phyloP scores from a whole-genome alignment of 2,113 vertebrate genomes.

The Edolisoma coerulescens region DNA sequence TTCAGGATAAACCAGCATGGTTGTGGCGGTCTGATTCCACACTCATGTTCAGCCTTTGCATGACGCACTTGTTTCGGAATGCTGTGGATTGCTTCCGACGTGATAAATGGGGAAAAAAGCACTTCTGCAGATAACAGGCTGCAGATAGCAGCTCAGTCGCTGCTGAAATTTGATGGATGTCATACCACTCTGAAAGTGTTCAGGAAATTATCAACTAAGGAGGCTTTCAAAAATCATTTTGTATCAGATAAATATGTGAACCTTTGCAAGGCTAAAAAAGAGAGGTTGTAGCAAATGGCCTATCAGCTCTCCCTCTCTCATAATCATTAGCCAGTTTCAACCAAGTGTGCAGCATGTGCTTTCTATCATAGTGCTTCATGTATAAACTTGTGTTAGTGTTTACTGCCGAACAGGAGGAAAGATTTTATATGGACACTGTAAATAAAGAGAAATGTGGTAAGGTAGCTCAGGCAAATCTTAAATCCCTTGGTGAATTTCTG shows the following conservation, averaged over 20 bases:
- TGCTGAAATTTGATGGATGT: neutral
- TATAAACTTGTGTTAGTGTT: neutral
- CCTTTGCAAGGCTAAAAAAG: neutral
- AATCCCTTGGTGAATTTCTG: neutral
- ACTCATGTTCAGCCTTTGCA: rapidly evolving
- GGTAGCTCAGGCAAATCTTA: neutral
- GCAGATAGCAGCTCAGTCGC: neutral
- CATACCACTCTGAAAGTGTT: neutral
- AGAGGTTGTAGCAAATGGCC: neutral
- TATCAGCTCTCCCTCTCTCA: neutral
- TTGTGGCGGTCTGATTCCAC: neutral
- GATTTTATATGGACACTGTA: neutral
- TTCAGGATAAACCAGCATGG: neutral
- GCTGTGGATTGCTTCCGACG: neutral
- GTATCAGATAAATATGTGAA: neutral
- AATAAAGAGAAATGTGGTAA: neutral
- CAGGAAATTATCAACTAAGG: neutral
- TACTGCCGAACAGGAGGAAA: neutral
- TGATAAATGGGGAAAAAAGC: neutral
- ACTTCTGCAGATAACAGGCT: neutral
- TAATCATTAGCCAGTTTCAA: neutral
- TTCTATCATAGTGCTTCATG: neutral
- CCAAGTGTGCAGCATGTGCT: neutral
- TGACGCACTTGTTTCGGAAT: neutral
- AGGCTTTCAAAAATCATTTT: neutral